Base-by-base conservation (phyloP, 2,797 vertebrate species). In the Tokudaia muenninki region DNA sequence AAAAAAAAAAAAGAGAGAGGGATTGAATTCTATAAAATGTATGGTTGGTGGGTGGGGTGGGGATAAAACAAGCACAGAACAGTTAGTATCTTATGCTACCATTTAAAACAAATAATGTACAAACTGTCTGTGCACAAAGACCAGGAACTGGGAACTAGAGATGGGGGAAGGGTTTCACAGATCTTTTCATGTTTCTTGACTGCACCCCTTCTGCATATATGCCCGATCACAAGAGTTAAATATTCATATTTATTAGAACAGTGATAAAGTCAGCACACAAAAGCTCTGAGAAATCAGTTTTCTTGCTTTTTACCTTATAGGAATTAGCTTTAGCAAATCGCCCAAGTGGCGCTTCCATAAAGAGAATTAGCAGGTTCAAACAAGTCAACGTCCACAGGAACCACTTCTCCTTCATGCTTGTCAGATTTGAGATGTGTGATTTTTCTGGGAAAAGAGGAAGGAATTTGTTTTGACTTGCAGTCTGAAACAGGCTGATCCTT, bases 381-480 rank as follows among this genome's bases (percentile, higher is more conserved):
- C 44, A 90, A 79, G 96, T 83, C 87, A 96, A 2, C 55, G 50
- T 92, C 10, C 65, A 0, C 91, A 50, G 65, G 50, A 95, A 41
- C 37, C 95, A 96, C 87, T 94, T 95, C 74, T 93, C 87, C 78
- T 92, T 94, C 88, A 72, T 47, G 34, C 79, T 52, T 91, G 52
- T 84, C 67, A 55, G 63, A 78, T 96, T 94, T 87, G 61, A 97
- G 95, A 97, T 61, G 93, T 84, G 88, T 34, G 96, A 95, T 90
- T 92, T 84, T 83, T 55, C 63, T 96, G 67, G 79, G 86, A 94
- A 80, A 31, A 87, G 91, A 80, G 94, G 92, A 91, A 91, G 37
- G 41, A 82, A 81, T 97, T 98, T 97, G 74, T 96, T 98, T 97
- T 65, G 92, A 91, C 91, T 96, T 75, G 92, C 75, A 82, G 22